phyloP scores from a whole-genome alignment of 2,113 vertebrate genomes.

The Amblyopsis rosae region DNA sequence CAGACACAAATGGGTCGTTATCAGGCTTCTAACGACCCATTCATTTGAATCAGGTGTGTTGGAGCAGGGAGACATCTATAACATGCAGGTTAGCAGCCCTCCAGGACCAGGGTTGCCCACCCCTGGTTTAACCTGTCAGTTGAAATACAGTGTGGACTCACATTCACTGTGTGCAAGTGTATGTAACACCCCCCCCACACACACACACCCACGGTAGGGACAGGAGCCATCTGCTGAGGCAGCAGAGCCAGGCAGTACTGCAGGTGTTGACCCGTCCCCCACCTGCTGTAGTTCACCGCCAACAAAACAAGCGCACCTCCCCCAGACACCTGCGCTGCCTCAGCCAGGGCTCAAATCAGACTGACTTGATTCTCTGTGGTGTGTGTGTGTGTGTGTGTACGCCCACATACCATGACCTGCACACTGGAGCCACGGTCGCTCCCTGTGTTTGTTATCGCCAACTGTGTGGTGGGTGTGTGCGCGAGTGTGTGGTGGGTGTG shows the following conservation, averaged over 20 bases:
- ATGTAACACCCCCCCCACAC: too few species aligned
- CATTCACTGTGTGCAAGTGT: neutral
- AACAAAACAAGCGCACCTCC: neutral
- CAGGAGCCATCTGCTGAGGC: conserved; percentile 49
- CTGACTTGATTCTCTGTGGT: conserved; percentile 1
- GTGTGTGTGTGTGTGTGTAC: neutral
- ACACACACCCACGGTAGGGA: conserved; percentile 2
- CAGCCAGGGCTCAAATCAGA: conserved; percentile 1
- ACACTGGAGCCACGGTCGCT: too few species aligned
- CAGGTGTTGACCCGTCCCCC: neutral
- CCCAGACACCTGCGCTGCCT: neutral
- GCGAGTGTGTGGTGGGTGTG: neutral
- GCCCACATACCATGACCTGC: too few species aligned
- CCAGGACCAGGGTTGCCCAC: too few species aligned
- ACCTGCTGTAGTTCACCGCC: conserved; percentile 30
- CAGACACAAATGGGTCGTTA: too few species aligned
- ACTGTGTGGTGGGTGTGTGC: neutral
- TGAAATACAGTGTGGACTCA: conserved; percentile 1
- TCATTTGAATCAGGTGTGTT: too few species aligned
- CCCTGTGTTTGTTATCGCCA: neutral
- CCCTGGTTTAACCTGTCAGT: too few species aligned
- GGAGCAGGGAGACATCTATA: too few species aligned
- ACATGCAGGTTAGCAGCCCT: too few species aligned
- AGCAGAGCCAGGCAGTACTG: conserved; percentile 29
- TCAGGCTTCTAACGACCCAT: too few species aligned